These are phyloP conservation scores for Scatophagus argus DNA, from an alignment of 2,113 vertebrate species.

Conservation along the genomic window DNA sequence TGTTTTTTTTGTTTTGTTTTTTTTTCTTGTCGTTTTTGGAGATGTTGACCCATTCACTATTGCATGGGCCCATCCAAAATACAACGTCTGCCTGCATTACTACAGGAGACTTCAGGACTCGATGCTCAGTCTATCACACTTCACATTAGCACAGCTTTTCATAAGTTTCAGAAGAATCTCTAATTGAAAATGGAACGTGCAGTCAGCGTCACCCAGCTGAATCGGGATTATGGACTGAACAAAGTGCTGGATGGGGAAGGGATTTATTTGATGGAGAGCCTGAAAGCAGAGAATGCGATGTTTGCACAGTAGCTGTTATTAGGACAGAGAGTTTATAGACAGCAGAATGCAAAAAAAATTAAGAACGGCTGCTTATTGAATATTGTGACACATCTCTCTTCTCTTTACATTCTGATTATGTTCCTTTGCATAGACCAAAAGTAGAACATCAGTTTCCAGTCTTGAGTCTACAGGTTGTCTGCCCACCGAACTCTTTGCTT, in stretches of 20 bases:
- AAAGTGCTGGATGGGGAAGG: slow-evolving; percentile 22
- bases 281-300: slow-evolving; percentile 1
- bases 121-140: background rate
- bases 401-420: slow-evolving; percentile 4
- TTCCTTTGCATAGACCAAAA: background rate
- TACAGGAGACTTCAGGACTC: background rate
- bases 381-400: background rate
- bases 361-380: background rate
- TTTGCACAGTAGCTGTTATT: slow-evolving; percentile 20
- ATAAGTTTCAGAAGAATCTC: slow-evolving; percentile 16
- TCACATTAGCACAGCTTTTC: slow-evolving; percentile 5
- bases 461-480: background rate
- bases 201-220: slow-evolving; percentile 33
- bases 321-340: slow-evolving; percentile 28
- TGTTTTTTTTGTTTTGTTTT: background rate
- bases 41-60: background rate
- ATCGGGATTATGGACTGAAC: slow-evolving; percentile 52
- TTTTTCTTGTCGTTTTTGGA: too few species aligned
- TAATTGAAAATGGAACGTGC: slow-evolving; percentile 49
- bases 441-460: background rate
- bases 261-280: slow-evolving; percentile 35
- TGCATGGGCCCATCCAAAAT: too few species aligned
- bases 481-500: slow-evolving; percentile 9
- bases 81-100: background rate
- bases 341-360: background rate